Percentiles rank a stretch among this genome's conserved stretches.
These are phyloP conservation scores for Nymphicus hollandicus DNA, from an alignment of 2,113 vertebrate species.

Conservation along the genomic window DNA sequence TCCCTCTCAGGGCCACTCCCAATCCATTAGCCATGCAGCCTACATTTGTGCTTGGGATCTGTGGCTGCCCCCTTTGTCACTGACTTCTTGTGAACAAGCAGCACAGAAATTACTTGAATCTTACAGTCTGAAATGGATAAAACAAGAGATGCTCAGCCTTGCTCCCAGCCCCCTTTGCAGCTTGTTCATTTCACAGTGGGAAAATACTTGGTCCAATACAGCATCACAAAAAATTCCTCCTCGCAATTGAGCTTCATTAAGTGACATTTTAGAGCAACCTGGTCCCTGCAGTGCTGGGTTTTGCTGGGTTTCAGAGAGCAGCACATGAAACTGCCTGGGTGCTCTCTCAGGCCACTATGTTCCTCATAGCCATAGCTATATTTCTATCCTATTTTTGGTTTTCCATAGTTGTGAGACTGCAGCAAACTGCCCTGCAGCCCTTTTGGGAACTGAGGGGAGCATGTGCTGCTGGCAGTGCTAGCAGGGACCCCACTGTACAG, in stretches of 20 bases:
- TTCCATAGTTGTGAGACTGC: not conserved
- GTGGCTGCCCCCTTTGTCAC: not conserved
- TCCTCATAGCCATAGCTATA: not conserved
- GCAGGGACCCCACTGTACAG: too few species aligned
- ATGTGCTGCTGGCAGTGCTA: too few species aligned
- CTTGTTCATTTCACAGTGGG: not conserved
- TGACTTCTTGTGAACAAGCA: not conserved
- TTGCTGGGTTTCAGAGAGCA: not conserved
- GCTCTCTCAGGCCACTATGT: fast-evolving
- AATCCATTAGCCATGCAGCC: too few species aligned
- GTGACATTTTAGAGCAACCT: fast-evolving
- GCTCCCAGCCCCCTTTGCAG: not conserved
- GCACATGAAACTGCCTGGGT: fast-evolving
- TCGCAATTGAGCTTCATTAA: not conserved
- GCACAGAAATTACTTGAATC: fast-evolving
- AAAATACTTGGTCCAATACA: not conserved
- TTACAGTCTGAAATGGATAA: fast-evolving
- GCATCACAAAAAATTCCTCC: not conserved
- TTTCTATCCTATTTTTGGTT: not conserved
- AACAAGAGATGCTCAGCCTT: not conserved
- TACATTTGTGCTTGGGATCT: not conserved
- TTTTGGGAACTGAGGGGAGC: not conserved
- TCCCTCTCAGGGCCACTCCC: too few species aligned
- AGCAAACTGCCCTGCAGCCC: not conserved
- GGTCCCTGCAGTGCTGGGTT: not conserved